These are phyloP conservation scores for Sterrhoptilus dennistouni DNA, from an alignment of 2,113 vertebrate species.

Conservation along the genomic window DNA sequence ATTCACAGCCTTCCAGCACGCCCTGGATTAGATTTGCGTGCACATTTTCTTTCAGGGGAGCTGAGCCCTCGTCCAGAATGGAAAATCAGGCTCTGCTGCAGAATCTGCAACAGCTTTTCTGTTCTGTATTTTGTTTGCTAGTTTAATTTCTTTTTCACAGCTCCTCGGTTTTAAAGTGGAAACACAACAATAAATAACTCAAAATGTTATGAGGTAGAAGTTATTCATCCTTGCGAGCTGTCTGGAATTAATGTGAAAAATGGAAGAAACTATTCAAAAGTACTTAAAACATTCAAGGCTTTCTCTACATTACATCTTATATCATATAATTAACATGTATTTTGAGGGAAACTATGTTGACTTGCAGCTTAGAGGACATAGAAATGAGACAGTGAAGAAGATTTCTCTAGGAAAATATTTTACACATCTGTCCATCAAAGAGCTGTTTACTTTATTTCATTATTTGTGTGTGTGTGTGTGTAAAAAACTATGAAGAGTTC, in stretches of 20 bases:
- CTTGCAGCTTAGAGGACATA: slow-evolving; percentile 27
- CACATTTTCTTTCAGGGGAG: neutral
- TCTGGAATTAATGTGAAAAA: slow-evolving; percentile 35
- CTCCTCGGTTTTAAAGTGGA: neutral
- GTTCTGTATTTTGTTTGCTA: neutral
- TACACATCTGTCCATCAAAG: slow-evolving; percentile 32
- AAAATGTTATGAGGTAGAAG: slow-evolving; percentile 36
- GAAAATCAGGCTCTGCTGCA: neutral
- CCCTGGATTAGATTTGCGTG: neutral
- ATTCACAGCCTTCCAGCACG: neutral
- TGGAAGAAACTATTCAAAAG: slow-evolving; percentile 51
- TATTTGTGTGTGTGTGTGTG: neutral
- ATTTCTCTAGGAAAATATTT: slow-evolving; percentile 47
- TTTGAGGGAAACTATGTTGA: slow-evolving; percentile 32
- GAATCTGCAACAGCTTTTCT: neutral
- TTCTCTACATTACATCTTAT: slow-evolving; percentile 28
- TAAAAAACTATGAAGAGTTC: neutral
- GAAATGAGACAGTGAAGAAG: slow-evolving; percentile 45
- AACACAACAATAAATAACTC: slow-evolving; percentile 48
- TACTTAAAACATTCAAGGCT: slow-evolving; percentile 44
- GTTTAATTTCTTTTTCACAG: slow-evolving; percentile 29
- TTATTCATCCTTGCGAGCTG: neutral
- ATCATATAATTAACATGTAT: slow-evolving; percentile 22
- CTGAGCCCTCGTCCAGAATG: neutral
- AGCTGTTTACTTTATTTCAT: neutral